Evolutionary conservation across 2,888 invertebrate genomes (phyloP).

Genomic region (Amorpha juglandis): DNA sequence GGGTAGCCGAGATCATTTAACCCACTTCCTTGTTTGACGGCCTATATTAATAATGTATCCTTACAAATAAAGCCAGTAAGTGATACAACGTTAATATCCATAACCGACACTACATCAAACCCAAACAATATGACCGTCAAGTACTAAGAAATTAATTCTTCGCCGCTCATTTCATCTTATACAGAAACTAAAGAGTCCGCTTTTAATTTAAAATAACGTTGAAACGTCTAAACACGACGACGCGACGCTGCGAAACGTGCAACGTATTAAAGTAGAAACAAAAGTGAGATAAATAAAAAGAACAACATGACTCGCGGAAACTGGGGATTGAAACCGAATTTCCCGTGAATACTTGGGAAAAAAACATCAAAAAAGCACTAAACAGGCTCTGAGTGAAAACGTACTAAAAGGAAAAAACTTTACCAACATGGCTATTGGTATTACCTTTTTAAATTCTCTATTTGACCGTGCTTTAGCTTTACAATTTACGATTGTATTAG

Average conservation of each 20-base stretch:
- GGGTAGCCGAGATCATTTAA: background rate
- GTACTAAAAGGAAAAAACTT: conserved; percentile 1
- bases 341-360: conserved; percentile 29
- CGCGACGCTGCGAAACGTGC: conserved; percentile 19
- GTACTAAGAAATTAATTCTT: background rate
- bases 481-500: background rate
- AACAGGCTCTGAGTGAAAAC: conserved; percentile 2
- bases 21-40: background rate
- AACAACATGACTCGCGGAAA: conserved; percentile 27
- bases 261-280: conserved; percentile 29
- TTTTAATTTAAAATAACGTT: conserved; percentile 24
- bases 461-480: background rate
- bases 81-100: too few species aligned
- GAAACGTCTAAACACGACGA: conserved; percentile 17
- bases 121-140: background rate
- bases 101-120: background rate
- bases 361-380: conserved; percentile 24
- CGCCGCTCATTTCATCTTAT: background rate
- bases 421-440: conserved; percentile 1
- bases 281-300: conserved; percentile 29
- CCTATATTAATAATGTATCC: too few species aligned
- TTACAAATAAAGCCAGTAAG: too few species aligned
- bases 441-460: conserved; percentile 5
- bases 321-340: conserved; percentile 32
- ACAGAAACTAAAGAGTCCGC: conserved; percentile 14